Conservation (phyloP, 2,113 vertebrate genomes). For the Calidris pygmaea region DNA sequence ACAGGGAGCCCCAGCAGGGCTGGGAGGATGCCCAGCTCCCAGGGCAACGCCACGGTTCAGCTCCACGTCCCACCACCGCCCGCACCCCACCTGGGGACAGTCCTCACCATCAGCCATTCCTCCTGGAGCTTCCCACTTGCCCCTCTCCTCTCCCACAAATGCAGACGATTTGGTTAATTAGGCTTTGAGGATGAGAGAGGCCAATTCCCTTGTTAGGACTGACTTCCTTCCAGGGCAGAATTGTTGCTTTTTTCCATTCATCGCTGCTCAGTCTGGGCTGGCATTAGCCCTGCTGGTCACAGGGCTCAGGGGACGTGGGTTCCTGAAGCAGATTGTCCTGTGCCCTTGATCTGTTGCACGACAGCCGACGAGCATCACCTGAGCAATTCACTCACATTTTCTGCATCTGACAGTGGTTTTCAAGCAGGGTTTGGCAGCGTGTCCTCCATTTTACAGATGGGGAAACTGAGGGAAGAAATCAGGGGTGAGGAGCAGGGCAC, state of each 20-base stretch:
- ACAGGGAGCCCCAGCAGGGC: too few species aligned
- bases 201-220: neutral
- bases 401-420: neutral
- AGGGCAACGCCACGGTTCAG: fast-evolving
- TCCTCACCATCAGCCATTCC: conserved; percentile 7
- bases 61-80: neutral
- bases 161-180: neutral
- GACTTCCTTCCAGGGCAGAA: neutral
- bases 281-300: neutral
- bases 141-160: neutral
- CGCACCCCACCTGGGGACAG: fast-evolving
- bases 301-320: fast-evolving
- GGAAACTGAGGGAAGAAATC: neutral
- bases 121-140: neutral
- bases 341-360: neutral
- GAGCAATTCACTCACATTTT: neutral
- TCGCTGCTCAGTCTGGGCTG: neutral
- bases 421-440: neutral
- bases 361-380: neutral
- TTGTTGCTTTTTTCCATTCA: neutral
- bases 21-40: neutral
- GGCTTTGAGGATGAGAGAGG: neutral
- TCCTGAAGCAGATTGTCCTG: neutral
- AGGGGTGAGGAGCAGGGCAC: neutral
- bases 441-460: neutral